Conservation (phyloP, 2,113 vertebrate species). For the Bubo scandiacus region DNA sequence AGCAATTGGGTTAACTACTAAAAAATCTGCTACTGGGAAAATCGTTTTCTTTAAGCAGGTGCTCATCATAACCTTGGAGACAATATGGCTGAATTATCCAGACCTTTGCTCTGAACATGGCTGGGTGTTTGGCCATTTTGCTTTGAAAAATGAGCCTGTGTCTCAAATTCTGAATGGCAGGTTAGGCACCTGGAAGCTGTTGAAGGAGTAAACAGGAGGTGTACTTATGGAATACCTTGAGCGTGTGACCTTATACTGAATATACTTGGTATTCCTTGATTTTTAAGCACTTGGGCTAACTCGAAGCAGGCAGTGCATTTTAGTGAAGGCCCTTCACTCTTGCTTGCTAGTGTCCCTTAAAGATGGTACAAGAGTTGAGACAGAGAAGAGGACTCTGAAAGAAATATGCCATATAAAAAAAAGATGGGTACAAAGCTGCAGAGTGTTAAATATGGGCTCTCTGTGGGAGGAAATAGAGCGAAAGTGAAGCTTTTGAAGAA, state of each 20-base stretch:
- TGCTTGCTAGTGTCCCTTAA: neutral
- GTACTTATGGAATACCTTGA: neutral
- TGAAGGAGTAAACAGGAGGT: neutral
- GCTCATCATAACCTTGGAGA: neutral
- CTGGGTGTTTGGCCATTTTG: neutral
- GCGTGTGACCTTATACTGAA: neutral
- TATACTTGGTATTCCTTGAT: neutral
- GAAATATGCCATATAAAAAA: neutral
- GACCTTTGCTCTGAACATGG: neutral
- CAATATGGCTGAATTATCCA: neutral
- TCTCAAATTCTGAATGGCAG: neutral
- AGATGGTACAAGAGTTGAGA: neutral
- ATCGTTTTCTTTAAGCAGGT: neutral
- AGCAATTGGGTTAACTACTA: neutral
- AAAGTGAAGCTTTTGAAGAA: neutral
- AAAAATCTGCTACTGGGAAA: neutral
- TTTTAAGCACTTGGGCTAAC: neutral
- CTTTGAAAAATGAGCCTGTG: neutral
- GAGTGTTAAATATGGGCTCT: neutral
- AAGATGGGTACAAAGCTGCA: neutral
- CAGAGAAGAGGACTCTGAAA: neutral
- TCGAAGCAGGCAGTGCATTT: neutral
- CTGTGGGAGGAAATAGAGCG: neutral
- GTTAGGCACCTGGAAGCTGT: neutral
- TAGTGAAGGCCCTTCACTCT: neutral